These are phyloP conservation scores for Chelmon rostratus DNA, from an alignment of 2,797 vertebrate genomes.

Conservation along the genomic window DNA sequence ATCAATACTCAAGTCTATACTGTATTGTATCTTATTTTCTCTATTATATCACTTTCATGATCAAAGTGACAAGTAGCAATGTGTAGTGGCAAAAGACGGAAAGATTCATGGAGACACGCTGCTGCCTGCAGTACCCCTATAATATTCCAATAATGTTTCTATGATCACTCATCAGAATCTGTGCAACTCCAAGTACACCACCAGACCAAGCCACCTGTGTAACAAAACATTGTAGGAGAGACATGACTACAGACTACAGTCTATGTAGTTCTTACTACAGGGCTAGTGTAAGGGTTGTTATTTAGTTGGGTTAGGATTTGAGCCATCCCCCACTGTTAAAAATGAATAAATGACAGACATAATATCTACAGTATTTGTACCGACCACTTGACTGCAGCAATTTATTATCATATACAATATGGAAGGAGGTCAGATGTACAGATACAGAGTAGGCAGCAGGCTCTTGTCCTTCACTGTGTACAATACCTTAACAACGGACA, in stretches of 20 bases:
- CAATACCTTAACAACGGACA: slow-evolving; percentile 16
- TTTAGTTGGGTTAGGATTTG: too few relatives aligned
- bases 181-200: neutral
- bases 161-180: too few relatives aligned
- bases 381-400: neutral
- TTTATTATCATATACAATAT: neutral
- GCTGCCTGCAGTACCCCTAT: neutral
- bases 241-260: too few relatives aligned
- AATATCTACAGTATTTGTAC: neutral
- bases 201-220: neutral
- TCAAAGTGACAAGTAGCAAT: neutral
- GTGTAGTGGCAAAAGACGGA: too few relatives aligned
- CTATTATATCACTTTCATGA: neutral
- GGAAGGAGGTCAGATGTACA: neutral
- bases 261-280: too few relatives aligned
- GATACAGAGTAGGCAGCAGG: neutral
- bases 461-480: slow-evolving; percentile 25
- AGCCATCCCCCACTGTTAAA: too few relatives aligned
- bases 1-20: neutral
- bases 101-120: neutral
- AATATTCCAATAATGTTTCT: neutral
- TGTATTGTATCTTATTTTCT: neutral
- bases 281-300: too few relatives aligned
- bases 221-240: too few relatives aligned
- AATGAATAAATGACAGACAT: neutral